phyloP scores from a whole-genome alignment of 1,140 invertebrate species.

The Bombus affinis region DNA sequence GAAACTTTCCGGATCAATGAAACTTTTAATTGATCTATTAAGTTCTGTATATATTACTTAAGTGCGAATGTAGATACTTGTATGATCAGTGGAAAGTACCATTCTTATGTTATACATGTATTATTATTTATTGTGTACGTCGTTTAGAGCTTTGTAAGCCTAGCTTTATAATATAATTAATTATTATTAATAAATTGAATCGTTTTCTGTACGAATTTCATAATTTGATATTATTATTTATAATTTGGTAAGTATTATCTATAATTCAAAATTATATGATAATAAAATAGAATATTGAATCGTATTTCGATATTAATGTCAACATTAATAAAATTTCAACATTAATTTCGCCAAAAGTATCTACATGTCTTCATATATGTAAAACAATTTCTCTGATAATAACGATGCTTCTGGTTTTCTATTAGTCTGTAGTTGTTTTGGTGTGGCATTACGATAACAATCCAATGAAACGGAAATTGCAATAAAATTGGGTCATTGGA shows the following conservation, averaged over 20 bases:
- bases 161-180: neutral
- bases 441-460: neutral
- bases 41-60: slow-evolving; percentile 39
- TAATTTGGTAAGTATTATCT: too few relatives aligned
- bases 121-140: slow-evolving; percentile 19
- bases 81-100: neutral
- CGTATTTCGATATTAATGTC: too few relatives aligned
- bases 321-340: too few relatives aligned
- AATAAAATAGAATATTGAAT: too few relatives aligned
- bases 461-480: neutral
- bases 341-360: too few relatives aligned
- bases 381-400: too few relatives aligned
- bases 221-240: too few relatives aligned
- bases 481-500: neutral
- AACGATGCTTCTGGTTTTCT: too few relatives aligned
- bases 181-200: neutral
- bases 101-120: neutral
- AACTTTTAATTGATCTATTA: neutral
- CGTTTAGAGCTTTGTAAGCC: neutral
- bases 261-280: too few relatives aligned
- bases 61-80: slow-evolving; percentile 12
- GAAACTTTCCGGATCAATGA: too few relatives aligned
- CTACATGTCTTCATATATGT: too few relatives aligned
- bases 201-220: neutral
- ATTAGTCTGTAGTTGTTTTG: too few relatives aligned